Evolutionary conservation across 2,888 invertebrate species (phyloP).

Genomic region (Apoderus coryli): DNA sequence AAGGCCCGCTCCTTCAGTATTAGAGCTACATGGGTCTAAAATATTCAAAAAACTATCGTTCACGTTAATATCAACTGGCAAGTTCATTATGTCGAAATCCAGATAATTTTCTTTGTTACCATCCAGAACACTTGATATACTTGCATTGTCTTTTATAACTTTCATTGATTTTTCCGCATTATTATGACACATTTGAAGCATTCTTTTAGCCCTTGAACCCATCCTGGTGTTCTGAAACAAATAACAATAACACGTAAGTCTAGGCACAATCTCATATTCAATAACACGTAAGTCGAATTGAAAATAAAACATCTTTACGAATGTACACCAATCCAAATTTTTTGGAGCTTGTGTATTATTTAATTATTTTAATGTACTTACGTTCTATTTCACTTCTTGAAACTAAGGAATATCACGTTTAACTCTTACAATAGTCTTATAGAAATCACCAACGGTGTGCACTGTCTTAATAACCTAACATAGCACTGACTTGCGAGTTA

Average conservation of each 20-base stretch:
- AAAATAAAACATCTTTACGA: conserved; percentile 3
- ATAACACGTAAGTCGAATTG: conserved; percentile 4
- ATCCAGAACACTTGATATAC: conserved; percentile 1
- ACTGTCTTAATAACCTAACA: too few relatives aligned
- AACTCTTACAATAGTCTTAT: too few relatives aligned
- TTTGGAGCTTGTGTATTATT: too few relatives aligned
- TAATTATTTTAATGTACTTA: background rate
- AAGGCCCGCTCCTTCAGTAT: too few relatives aligned
- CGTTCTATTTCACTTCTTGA: background rate
- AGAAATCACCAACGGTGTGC: too few relatives aligned
- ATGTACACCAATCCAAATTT: too few relatives aligned
- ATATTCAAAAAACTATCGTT: conserved; percentile 4
- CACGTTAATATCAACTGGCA: conserved; percentile 3
- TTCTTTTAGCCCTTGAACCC: conserved; percentile 1
- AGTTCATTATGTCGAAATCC: background rate
- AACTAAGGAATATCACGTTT: too few relatives aligned
- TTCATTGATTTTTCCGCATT: conserved; percentile 1
- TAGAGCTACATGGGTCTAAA: background rate
- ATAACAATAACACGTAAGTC: conserved; percentile 3
- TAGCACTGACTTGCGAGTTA: conserved; percentile 5
- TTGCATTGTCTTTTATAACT: conserved; percentile 2
- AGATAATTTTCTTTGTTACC: background rate
- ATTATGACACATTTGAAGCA: background rate
- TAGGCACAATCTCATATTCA: background rate
- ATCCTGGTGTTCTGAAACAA: background rate